A percentile compares a stretch with the other conserved stretches of the same genome.
Evolutionary conservation across 2,888 invertebrate genomes (phyloP).

Genomic region (Pandemis cinnamomeana): DNA sequence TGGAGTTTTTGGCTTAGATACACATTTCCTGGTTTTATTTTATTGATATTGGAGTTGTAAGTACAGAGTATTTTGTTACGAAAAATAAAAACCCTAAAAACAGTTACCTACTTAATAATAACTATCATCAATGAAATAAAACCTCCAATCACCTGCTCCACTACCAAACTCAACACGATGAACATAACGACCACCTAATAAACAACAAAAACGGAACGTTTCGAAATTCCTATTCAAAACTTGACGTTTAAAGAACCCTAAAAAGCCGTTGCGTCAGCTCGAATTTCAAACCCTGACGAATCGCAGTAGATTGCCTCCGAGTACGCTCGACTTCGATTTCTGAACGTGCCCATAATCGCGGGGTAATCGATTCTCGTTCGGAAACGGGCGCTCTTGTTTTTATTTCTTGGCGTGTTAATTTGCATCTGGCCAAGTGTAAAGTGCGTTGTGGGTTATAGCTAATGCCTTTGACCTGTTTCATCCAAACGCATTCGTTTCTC

Average conservation of each 20-base stretch:
- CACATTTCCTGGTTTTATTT: no score
- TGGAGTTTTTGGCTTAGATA: no score
- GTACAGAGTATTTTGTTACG: no score
- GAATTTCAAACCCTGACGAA: constrained; percentile 69
- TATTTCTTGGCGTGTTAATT: constrained; percentile 34
- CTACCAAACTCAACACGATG: neutral
- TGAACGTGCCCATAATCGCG: constrained; percentile 40
- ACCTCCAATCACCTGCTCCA: neutral
- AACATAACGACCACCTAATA: neutral
- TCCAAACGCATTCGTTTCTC: no score
- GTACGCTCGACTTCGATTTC: constrained; percentile 38
- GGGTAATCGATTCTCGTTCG: constrained; percentile 51
- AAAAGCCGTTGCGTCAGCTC: constrained; percentile 56
- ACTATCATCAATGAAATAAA: neutral
- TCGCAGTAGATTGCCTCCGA: constrained; percentile 48
- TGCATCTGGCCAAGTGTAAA: constrained; percentile 32
- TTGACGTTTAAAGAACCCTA: constrained; percentile 24
- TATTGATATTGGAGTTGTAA: no score
- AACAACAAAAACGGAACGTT: constrained; percentile 7
- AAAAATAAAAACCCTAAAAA: no score
- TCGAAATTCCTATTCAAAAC: constrained; percentile 10
- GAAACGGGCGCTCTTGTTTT: constrained; percentile 54
- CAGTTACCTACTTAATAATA: no score
- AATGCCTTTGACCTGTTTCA: neutral
- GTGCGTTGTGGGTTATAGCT: neutral